Evolutionary conservation across 2,113 vertebrate genomes (phyloP), one percentile per base, ranked within the genome.

Genomic region (Marmota monax): DNA sequence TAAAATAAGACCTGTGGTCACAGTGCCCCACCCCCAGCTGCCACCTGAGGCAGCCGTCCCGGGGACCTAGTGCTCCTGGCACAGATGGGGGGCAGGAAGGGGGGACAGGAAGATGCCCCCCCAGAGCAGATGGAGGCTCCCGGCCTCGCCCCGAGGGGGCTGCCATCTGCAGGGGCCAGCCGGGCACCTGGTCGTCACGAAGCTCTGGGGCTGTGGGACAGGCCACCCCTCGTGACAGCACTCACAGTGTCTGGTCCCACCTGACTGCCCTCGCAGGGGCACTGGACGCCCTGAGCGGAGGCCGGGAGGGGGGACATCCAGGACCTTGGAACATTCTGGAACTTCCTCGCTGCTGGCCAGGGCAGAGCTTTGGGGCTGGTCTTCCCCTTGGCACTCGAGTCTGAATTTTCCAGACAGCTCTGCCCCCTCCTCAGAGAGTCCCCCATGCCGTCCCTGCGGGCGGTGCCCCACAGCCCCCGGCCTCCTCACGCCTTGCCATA

Each of bases 1-100:
- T 98, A 98, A 98, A 99, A 99, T 98, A 98, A 98, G 98, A 97
- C 0, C 84, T 98, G 98, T 98, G 96, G 98, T 98, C 97, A 25
- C 98, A 96, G 97, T 78, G 95, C 63, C 96, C 77, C 7, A 32
- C 98, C 83, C 85, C 53, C 9, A 20, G 67, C 27, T 1, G 42
- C 90, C 86, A 14, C 63, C 14, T 0, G 3, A 17, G 17, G 17
- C 39, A 2, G 78, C 22, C 48, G 39, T 4, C 56, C 34, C 77
- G 29, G 0, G 0, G 48, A n/a, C 12, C 74, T 51, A 1, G 8
- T 2, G 3, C 22, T 53, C 20, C 61, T 2, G 6, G 67, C 37
- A 14, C 3, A 27, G 45, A 1, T 1, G 0, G 37, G 22, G 23
- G 56, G 45, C 92, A 48, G 27, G 53, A 70, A 9, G 8, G 20